phyloP scores from a whole-genome alignment of 2,797 vertebrate species.

The Notoglanidium macrostoma region DNA sequence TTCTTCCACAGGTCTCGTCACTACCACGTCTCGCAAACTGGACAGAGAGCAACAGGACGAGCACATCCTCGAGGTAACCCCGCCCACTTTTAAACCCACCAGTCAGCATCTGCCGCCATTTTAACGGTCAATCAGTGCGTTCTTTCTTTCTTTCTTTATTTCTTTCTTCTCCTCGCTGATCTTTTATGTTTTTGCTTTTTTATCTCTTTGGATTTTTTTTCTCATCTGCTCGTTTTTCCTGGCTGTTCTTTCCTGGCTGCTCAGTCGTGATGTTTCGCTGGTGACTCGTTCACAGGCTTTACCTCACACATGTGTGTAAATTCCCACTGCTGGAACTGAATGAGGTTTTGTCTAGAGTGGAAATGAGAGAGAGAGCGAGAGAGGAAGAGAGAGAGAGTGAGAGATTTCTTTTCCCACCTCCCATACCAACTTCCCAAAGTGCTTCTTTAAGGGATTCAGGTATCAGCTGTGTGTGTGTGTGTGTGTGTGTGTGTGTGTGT shows the following conservation, averaged over 20 bases:
- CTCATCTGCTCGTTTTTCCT: not conserved
- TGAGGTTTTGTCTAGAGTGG: not conserved
- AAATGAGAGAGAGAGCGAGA: not conserved
- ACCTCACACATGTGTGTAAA: not conserved
- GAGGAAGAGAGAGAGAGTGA: not conserved
- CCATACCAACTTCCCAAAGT: not conserved
- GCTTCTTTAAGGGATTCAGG: not conserved
- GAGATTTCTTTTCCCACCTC: not conserved
- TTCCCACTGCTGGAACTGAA: not conserved
- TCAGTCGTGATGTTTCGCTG: not conserved
- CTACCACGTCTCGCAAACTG: slow-evolving; percentile 92
- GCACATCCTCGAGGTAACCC: slow-evolving; percentile 92
- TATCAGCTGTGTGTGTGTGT: slow-evolving; percentile 17
- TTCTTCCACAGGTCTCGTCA: slow-evolving; percentile 83
- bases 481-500: slow-evolving; percentile 49
- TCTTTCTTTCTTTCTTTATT: not conserved
- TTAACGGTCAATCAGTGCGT: not conserved
- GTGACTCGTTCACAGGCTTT: not conserved
- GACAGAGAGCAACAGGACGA: slow-evolving; percentile 95
- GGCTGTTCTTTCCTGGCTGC: slow-evolving; percentile 8
- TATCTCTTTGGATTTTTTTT: not conserved
- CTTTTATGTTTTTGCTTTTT: not conserved
- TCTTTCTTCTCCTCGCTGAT: not conserved
- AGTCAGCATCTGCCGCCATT: not conserved
- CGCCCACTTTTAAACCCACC: not conserved